Evolutionary conservation across 2,888 invertebrate species (phyloP), one percentile per base, ranked within the genome.

Genomic region (Meta bourneti): DNA sequence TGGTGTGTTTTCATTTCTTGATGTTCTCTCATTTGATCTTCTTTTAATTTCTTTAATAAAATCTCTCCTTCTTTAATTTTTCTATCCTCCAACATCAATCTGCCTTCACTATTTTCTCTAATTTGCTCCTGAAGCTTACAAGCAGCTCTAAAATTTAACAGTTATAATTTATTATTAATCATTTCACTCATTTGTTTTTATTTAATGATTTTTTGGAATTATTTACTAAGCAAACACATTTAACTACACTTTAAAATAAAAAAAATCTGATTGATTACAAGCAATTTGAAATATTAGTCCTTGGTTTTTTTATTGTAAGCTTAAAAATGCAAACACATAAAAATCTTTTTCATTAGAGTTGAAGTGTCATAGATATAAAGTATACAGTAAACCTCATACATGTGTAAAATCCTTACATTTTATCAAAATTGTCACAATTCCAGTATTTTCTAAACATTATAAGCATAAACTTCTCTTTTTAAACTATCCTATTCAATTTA

Each of bases 41-140:
- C 75, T 87, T 90, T 77, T 54, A 92, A 61, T 78, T 84, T 90
- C 34, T 90, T 83, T 16, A 90, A 19, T 13, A 90, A 51, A 20
- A 85, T 13, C 70, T 90, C 90, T 1, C 92, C 87, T 87, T 92
- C 92, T 90, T 80, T 86, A 16, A 89, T 85, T 71, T 92, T 92
- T 51, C 49, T 78, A 54, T 90, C 92, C 54, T 87, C 83, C 5
- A 83, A 79, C 13, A 92, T 7, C n/a, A 92, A 34, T 61, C 72
- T 90, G 1, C 34, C 49, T 72, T 92, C 90, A 20, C 69, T 51
- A 49, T 92, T 92, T 70, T 78, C 80, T 79, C 80, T 82, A 51
- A 92, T 92, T 54, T 92, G 92, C 54, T 89, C 89, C 20, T 89
- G 77, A 34, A 92, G 82, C 70, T 88, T 69, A 71, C 79, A 52